Conservation (phyloP, 2,113 vertebrate species). For the Bufo gargarizans region DNA sequence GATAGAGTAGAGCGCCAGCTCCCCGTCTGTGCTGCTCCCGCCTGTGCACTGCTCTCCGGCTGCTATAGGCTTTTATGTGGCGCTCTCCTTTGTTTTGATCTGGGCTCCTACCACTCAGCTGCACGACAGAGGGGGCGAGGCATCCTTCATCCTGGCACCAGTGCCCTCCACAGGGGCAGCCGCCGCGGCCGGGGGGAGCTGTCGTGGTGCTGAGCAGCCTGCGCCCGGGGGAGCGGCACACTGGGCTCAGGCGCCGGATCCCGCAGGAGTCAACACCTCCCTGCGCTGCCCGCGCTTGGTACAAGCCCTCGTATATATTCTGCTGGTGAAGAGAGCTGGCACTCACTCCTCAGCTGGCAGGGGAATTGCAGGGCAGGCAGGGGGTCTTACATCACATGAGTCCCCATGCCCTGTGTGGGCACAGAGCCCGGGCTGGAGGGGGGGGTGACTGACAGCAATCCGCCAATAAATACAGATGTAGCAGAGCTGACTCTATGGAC, state of each 20-base stretch:
- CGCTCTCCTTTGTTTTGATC: conserved; percentile 67
- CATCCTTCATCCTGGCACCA: background rate
- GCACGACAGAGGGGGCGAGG: conserved; percentile 18
- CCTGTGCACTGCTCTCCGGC: background rate
- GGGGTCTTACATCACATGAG: background rate
- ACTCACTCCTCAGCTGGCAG: background rate
- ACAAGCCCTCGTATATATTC: conserved; percentile 30
- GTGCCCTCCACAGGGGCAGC: background rate
- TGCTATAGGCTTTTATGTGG: conserved; percentile 64
- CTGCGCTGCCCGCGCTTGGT: conserved; percentile 35
- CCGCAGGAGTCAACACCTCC: background rate
- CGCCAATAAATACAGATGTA: background rate
- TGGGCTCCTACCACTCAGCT: conserved; percentile 62
- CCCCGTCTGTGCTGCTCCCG: background rate
- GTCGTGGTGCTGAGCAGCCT: background rate
- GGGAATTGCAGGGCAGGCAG: conserved; percentile 10
- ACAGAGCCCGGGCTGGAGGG: background rate
- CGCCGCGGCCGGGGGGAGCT: background rate
- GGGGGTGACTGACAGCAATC: background rate
- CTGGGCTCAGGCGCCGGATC: background rate
- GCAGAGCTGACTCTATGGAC: background rate
- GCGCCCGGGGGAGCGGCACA: background rate
- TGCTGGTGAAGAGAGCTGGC: conserved; percentile 14
- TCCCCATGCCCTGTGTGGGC: background rate
- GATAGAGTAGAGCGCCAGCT: conserved; percentile 9